phyloP scores from a whole-genome alignment of 2,797 vertebrate genomes.

The Ptychobarbus kaznakovi region DNA sequence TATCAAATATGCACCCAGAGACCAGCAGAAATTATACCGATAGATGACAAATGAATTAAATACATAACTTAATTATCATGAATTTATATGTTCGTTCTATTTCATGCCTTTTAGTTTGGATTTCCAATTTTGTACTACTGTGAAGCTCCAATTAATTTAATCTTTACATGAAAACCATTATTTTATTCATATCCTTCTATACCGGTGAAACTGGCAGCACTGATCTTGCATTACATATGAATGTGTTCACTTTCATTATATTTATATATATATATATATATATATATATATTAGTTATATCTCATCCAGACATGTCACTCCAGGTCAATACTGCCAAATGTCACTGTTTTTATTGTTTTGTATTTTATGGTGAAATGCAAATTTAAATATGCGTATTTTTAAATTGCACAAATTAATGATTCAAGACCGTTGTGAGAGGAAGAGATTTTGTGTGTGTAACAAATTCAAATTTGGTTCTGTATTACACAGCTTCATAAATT shows the following conservation, averaged over 20 bases:
- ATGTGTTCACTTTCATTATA: no score
- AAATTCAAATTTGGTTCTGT: no score
- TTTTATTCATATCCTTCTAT: not conserved
- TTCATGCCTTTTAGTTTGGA: not conserved
- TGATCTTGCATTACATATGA: no score
- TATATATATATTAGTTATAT: not conserved
- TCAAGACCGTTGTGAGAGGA: no score
- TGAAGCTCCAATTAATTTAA: not conserved
- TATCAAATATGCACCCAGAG: slow-evolving; percentile 4
- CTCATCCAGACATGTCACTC: not conserved
- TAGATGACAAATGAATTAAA: not conserved
- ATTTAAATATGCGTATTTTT: not conserved
- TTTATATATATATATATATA: no score
- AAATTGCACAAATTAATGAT: no score
- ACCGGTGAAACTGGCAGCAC: not conserved
- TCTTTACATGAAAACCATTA: not conserved
- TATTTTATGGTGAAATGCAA: not conserved
- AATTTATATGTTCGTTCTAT: not conserved
- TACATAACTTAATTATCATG: not conserved
- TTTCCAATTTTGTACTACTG: not conserved
- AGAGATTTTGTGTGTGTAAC: no score
- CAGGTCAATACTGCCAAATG: not conserved
- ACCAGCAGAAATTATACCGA: not conserved
- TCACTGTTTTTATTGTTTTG: no score
- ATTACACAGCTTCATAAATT: no score